These are phyloP conservation scores for Oncorhynchus kisutch DNA, from an alignment of 2,113 vertebrate species.

Conservation along the genomic window DNA sequence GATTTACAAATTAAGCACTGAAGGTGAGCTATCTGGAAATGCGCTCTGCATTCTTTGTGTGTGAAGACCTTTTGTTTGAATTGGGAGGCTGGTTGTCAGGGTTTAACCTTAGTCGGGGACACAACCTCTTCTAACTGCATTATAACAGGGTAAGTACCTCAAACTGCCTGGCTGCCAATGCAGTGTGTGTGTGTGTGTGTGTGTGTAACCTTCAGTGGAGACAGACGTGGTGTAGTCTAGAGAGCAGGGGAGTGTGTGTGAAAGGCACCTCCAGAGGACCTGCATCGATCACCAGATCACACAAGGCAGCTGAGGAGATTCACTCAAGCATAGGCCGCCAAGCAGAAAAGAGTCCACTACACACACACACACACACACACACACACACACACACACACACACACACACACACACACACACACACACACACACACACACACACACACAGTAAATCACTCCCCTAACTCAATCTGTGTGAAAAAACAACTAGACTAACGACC, in stretches of 20 bases:
- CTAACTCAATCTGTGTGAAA: constrained; percentile 6
- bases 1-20: too few relatives aligned
- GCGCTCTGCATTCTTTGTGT: background rate
- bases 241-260: constrained; percentile 32
- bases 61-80: constrained; percentile 12
- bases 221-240: constrained; percentile 31
- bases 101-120: too few relatives aligned
- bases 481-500: constrained; percentile 36
- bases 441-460: background rate
- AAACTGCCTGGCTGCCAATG: too few relatives aligned
- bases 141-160: too few relatives aligned
- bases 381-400: constrained; percentile 10
- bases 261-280: constrained; percentile 77
- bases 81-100: background rate
- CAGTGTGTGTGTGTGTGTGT: too few relatives aligned
- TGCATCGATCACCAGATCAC: constrained; percentile 63
- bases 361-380: background rate
- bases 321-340: constrained; percentile 38
- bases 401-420: background rate
- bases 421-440: constrained; percentile 2
- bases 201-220: constrained; percentile 18
- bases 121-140: too few relatives aligned
- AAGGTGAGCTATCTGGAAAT: background rate
- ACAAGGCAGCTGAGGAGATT: constrained; percentile 56
- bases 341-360: constrained; percentile 48